Conservation (phyloP, 2,797 vertebrate genomes). For the Lepidocolaptes lacrymiger region DNA sequence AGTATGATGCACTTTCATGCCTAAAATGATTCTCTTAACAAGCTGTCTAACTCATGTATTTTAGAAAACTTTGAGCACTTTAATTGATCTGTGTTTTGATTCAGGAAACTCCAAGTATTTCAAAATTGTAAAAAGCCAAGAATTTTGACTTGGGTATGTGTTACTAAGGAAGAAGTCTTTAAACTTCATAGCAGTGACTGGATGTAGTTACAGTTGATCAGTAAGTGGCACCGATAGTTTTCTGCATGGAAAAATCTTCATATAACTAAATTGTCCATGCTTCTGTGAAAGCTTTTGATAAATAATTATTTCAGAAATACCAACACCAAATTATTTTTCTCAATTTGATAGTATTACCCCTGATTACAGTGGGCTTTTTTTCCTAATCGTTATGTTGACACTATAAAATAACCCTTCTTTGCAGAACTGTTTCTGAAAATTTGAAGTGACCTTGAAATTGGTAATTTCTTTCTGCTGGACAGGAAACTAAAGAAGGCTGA, state of each 20-base stretch:
- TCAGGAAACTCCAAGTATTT: not conserved
- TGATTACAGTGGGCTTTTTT: not conserved
- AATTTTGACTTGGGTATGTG: not conserved
- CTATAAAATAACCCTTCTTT: not conserved
- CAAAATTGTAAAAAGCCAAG: not conserved
- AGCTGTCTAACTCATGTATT: not conserved
- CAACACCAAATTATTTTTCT: rapidly evolving
- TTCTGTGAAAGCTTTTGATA: not conserved
- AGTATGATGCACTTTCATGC: not conserved
- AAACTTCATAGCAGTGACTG: not conserved
- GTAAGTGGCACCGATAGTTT: not conserved
- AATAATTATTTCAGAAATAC: not conserved
- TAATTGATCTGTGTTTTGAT: not conserved
- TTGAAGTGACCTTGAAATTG: not conserved
- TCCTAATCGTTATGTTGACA: not conserved
- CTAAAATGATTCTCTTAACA: not conserved
- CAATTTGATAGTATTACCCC: not conserved
- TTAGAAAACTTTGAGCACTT: not conserved
- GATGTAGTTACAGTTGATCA: not conserved
- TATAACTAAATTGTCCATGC: not conserved
- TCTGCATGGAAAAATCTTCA: not conserved
- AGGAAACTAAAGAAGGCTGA: not conserved
- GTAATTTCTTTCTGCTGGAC: not conserved
- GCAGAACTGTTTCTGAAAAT: not conserved
- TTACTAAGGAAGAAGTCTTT: not conserved